phyloP scores from a whole-genome alignment of 2,797 vertebrate genomes.

The Alauda arvensis region DNA sequence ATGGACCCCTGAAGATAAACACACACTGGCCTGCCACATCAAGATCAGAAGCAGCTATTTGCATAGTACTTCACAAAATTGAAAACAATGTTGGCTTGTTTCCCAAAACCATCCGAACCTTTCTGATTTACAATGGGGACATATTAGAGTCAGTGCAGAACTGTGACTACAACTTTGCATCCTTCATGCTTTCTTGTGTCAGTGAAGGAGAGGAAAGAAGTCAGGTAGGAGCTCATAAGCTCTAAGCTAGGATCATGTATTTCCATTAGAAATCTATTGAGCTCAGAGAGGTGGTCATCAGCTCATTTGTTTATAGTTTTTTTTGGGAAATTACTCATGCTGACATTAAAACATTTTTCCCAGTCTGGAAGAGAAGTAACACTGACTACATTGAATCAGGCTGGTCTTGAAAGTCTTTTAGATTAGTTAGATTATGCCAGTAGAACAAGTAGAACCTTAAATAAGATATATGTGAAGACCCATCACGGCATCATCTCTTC shows the following conservation, averaged over 20 bases:
- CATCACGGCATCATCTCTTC: background rate
- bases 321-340: background rate
- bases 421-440: background rate
- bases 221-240: background rate
- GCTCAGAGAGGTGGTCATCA: background rate
- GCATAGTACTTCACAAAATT: slow-evolving; percentile 19
- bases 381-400: background rate
- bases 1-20: slow-evolving; percentile 6
- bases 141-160: background rate
- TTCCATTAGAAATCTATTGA: background rate
- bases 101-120: background rate
- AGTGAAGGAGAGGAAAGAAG: background rate
- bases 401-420: background rate
- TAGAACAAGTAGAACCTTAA: background rate
- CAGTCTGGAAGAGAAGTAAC: background rate
- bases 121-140: background rate
- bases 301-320: background rate
- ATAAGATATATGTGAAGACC: background rate
- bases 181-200: background rate
- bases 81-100: background rate
- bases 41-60: slow-evolving; percentile 12
- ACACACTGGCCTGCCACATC: background rate
- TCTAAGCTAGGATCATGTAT: background rate
- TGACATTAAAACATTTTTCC: background rate
- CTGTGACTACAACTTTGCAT: background rate